phyloP scores from a whole-genome alignment of 2,797 vertebrate genomes.

The Sebastes hubbsi region DNA sequence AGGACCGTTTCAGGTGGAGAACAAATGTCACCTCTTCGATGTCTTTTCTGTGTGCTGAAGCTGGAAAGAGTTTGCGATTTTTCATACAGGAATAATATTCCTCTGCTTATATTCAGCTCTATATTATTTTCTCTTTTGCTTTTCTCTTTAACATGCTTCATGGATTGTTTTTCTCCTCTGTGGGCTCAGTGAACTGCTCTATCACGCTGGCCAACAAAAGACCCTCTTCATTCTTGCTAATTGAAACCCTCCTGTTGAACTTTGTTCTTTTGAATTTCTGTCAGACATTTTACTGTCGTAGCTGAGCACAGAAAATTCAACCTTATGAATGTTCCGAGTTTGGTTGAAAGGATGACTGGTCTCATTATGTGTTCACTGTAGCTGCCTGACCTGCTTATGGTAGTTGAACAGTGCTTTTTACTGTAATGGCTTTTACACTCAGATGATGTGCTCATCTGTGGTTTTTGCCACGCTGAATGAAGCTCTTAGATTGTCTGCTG shows the following conservation, averaged over 20 bases:
- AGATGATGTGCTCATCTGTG: neutral
- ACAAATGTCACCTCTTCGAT: neutral
- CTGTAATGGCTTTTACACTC: conserved; percentile 5
- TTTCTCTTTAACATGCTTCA: neutral
- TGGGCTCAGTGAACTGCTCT: neutral
- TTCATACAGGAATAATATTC: neutral
- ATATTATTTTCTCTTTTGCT: neutral
- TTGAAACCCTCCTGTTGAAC: neutral
- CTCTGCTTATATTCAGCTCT: neutral
- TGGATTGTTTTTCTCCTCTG: neutral
- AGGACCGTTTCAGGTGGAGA: conserved; percentile 74
- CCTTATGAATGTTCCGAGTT: neutral
- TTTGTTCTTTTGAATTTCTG: neutral
- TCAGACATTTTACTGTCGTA: neutral
- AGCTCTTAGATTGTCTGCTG: neutral
- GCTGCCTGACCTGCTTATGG: neutral
- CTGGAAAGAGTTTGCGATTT: neutral
- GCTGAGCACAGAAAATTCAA: neutral
- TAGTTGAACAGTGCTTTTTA: neutral
- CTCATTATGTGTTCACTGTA: neutral
- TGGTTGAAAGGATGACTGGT: neutral
- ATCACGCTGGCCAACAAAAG: neutral
- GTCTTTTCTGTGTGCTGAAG: neutral
- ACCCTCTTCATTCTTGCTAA: neutral
- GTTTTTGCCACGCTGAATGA: neutral